These are phyloP conservation scores for Istiophorus platypterus DNA, from an alignment of 2,113 vertebrate genomes.

Conservation along the genomic window DNA sequence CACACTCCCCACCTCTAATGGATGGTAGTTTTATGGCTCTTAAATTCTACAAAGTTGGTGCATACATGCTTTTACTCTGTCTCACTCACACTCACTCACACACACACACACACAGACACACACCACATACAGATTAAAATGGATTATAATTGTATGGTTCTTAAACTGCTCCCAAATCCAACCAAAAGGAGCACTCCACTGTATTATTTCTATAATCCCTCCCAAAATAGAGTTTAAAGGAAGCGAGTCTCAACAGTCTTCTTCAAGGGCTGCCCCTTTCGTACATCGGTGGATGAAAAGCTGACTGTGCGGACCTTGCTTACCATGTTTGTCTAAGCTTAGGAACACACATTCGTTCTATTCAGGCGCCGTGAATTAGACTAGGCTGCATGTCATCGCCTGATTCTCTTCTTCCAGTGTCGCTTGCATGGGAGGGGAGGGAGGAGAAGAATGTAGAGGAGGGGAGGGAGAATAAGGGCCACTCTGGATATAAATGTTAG, in stretches of 20 bases:
- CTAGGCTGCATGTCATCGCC: slow-evolving; percentile 32
- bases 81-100: neutral
- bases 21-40: slow-evolving; percentile 11
- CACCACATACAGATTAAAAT: slow-evolving; percentile 40
- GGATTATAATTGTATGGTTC: slow-evolving; percentile 57
- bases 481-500: slow-evolving; percentile 40
- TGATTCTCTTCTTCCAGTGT: neutral
- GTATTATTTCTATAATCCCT: slow-evolving; percentile 72
- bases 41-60: neutral
- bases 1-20: slow-evolving; percentile 1
- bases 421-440: slow-evolving; percentile 10
- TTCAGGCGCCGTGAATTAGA: slow-evolving; percentile 43
- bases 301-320: slow-evolving; percentile 42
- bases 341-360: slow-evolving; percentile 52
- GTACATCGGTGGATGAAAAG: slow-evolving; percentile 9
- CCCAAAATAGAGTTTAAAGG: slow-evolving; percentile 63
- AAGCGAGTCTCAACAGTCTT: slow-evolving; percentile 7
- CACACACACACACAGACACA: neutral
- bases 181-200: slow-evolving; percentile 43
- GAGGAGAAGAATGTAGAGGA: slow-evolving; percentile 5
- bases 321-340: slow-evolving; percentile 51
- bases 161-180: slow-evolving; percentile 36
- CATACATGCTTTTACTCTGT: neutral
- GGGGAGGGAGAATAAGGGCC: slow-evolving; percentile 28
- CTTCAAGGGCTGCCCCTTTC: slow-evolving; percentile 11